These are phyloP conservation scores for Shinisaurus crocodilurus DNA, from an alignment of 2,113 vertebrate genomes.

Conservation along the genomic window DNA sequence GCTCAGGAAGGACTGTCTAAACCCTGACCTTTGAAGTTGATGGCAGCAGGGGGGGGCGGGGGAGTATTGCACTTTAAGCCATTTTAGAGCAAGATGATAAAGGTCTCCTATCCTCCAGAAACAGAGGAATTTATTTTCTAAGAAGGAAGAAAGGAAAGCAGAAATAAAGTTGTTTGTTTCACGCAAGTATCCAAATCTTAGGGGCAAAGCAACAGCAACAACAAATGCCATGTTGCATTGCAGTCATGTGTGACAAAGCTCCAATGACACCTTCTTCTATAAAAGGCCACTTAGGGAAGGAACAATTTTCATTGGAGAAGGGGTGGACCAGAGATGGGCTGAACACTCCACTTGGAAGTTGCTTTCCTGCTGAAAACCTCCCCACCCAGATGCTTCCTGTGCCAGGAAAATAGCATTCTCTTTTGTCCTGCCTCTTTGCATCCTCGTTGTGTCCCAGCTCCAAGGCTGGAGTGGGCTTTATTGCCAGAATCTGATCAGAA, in stretches of 20 bases:
- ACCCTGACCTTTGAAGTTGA: constrained; percentile 74
- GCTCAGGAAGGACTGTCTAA: constrained; percentile 66
- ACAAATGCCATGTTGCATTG: neutral
- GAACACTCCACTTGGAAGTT: neutral
- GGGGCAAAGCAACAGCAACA: neutral
- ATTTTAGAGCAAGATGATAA: constrained; percentile 64
- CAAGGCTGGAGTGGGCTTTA: too few relatives aligned
- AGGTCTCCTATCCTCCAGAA: constrained; percentile 54
- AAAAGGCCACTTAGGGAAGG: neutral
- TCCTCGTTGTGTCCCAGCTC: too few relatives aligned
- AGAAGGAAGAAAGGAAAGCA: neutral
- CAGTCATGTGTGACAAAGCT: neutral
- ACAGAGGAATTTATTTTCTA: constrained; percentile 42
- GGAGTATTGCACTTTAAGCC: constrained; percentile 51
- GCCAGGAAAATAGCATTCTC: too few relatives aligned
- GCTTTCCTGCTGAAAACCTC: neutral
- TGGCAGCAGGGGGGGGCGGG: neutral
- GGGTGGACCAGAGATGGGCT: neutral
- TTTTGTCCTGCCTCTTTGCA: too few relatives aligned
- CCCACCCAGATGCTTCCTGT: neutral
- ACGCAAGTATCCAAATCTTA: neutral
- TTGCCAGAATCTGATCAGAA: too few relatives aligned
- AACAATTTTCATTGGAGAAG: neutral
- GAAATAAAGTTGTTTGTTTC: constrained; percentile 25
- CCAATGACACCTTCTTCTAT: neutral